Base-by-base conservation (phyloP, 2,797 vertebrate genomes). In the Gymnocypris eckloni region DNA sequence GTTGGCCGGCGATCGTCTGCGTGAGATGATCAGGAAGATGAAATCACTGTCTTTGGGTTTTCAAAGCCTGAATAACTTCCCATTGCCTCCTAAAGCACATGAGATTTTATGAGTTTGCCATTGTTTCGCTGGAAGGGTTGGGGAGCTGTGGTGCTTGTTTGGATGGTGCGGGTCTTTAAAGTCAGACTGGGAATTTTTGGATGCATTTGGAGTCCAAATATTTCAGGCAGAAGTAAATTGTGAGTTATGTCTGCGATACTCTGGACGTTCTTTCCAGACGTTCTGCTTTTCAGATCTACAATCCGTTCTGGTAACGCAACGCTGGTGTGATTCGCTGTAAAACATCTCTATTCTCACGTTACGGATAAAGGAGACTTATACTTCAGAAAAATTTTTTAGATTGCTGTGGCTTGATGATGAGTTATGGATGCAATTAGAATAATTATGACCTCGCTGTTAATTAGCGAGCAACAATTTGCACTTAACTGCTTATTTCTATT, bases 241-340 rank as follows among this genome's bases (percentile, higher is more conserved):
- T 67, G 82, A 69, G 59, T 77, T 84, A 77, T 69, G 61, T 56
- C 59, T 82, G 37, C 2, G 28, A 83, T 82, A 16, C 81, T 73
- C 71, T 61, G 70, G 54, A 66, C 6, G n/a, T 28, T 69, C 77
- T 54, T 77, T 84, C 82, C 82, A 84, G 82, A 84, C 45, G 11
- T 67, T 84, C 73, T 84, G 61, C 82, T 84, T 84, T 76, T 84
- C 33, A 77, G 72, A 84, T 84, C 59, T 77, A 22, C 37, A 43
- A 67, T 54, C 61, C 6, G 59, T 77, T 67, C 45, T 67, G 22
- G 45, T 48, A 83, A 66, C 3, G 20, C 28, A 66, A 76, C 39
- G 56, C 59, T 76, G 82, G 59, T 66, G 52, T 64, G 79, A 54
- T 70, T 70, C 28, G 39, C 33, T 22, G 25, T 64, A 22, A 39